phyloP scores from a whole-genome alignment of 2,113 vertebrate genomes.

The Echinops telfairi region DNA sequence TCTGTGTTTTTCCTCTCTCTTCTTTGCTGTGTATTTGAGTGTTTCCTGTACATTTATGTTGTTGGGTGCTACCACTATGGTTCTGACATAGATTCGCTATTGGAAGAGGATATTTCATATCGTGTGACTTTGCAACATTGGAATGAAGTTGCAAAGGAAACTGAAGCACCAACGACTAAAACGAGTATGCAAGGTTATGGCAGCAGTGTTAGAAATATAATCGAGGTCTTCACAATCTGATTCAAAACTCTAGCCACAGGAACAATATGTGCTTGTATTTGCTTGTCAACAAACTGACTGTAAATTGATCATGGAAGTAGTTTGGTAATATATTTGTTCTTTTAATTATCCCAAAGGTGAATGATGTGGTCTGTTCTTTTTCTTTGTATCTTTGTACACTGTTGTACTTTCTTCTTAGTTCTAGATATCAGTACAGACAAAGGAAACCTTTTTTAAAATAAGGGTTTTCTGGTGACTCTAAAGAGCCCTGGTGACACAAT shows the following conservation, averaged over 20 bases:
- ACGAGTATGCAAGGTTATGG: neutral
- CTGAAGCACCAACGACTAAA: neutral
- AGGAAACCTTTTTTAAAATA: slow-evolving; percentile 9
- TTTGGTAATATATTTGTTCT: neutral
- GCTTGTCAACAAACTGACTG: neutral
- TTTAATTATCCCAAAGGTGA: slow-evolving; percentile 1
- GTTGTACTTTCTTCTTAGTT: neutral
- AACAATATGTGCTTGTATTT: neutral
- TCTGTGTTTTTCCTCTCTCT: neutral
- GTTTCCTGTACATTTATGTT: neutral
- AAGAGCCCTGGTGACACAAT: too few species aligned
- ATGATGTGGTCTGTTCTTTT: neutral
- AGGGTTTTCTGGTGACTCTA: neutral
- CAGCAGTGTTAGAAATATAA: neutral
- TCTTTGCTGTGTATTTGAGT: neutral
- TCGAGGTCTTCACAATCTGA: slow-evolving; percentile 11
- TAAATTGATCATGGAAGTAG: neutral
- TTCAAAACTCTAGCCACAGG: slow-evolving; percentile 11
- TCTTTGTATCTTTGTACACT: neutral
- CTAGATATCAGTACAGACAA: neutral
- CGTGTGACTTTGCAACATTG: slow-evolving; percentile 10
- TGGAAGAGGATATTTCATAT: neutral
- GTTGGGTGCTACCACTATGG: neutral
- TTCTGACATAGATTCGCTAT: too few species aligned
- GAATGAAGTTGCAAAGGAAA: neutral